phyloP scores from a whole-genome alignment of 1,140 invertebrate species.

The Palaemon carinicauda region DNA sequence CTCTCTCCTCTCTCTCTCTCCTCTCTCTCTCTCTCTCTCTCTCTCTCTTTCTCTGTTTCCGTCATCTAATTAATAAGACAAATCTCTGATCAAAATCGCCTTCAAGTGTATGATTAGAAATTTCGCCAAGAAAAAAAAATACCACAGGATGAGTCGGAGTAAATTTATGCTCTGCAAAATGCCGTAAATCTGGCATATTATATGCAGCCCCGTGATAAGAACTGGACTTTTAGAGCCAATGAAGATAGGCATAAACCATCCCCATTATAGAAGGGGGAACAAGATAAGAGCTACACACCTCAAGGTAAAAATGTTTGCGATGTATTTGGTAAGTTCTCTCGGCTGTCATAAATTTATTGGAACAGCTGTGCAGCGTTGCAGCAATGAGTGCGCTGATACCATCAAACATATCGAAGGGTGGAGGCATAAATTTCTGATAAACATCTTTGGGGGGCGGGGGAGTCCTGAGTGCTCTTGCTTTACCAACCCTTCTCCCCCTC shows the following conservation, averaged over 20 bases:
- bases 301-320: neutral
- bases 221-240: constrained; percentile 3
- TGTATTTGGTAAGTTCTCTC: constrained; percentile 18
- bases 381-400: neutral
- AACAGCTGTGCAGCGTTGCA: neutral
- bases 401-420: constrained; percentile 17
- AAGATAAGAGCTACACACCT: neutral
- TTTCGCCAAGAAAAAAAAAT: neutral
- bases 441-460: neutral
- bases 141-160: neutral
- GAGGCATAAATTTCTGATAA: constrained; percentile 16
- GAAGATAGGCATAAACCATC: neutral
- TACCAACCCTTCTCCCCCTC: neutral
- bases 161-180: neutral
- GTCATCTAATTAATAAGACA: too few relatives aligned
- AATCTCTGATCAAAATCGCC: too few relatives aligned
- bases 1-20: too few relatives aligned
- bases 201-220: neutral
- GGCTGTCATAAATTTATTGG: neutral
- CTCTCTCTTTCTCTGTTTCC: too few relatives aligned
- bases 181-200: neutral
- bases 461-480: neutral
- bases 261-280: too few relatives aligned
- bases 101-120: too few relatives aligned
- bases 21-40: too few relatives aligned